Base-by-base conservation (phyloP, 2,888 invertebrate species). In the Scaptomyza reducta region DNA sequence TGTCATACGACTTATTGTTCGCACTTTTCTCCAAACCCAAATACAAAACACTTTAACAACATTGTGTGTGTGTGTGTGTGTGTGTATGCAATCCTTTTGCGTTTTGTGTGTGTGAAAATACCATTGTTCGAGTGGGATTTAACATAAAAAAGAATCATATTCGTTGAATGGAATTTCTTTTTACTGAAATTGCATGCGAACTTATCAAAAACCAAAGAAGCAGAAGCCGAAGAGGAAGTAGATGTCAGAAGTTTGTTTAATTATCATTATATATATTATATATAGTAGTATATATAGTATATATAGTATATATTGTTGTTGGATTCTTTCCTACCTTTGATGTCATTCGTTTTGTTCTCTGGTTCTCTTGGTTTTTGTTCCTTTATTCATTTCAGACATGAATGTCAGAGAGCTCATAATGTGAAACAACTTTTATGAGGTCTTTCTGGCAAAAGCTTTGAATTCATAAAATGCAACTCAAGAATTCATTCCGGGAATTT, bases 91-190 rank as follows among this genome's bases (percentile, higher is more conserved):
- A 41, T 65, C 59, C 33, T 35, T 35, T 35, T 22, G 5, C 22
- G 65, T 55, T 22, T 22, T 22, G n/a, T 22, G 22, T 22, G 22
- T 22, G 1, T 5, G 22, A 3, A 22, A 22, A 22, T 22, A 22
- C 22, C 54, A 67, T 86, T 86, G 66, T 70, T 77, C 64, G 68
- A 50, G 66, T 66, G 60, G 66, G 64, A 73, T 79, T 79, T 70
- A 82, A 82, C 62, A 70, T 70, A 64, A 77, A 33, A 11, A 13
- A 33, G 31, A 11, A 33, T 11, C 31, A 33, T 33, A 4, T 13
- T 33, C 31, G 11, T 33, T 11, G 3, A 33, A 33, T 33, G 13
- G 31, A 33, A 33, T 27, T 27, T 27, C 27, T 7, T 27, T 7
- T 1, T 7, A 27, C 27, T 27, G 5, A 22, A 22, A 1, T 22